Percentiles rank a stretch among this genome's conserved stretches.
Conservation (phyloP, 2,888 invertebrate genomes). For the Andrena hattorfiana region DNA sequence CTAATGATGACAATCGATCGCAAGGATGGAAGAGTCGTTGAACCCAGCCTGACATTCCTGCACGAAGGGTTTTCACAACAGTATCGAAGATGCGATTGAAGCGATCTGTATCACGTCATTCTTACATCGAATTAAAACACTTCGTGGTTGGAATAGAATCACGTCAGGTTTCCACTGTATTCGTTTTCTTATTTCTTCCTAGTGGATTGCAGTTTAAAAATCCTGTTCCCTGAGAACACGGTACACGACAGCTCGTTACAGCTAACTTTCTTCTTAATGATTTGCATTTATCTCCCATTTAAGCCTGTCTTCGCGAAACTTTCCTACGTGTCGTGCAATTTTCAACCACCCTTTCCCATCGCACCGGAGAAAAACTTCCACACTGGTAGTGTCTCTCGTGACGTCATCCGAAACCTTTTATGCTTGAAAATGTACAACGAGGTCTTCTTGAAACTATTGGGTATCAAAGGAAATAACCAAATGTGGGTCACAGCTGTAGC, state of each 20-base stretch:
- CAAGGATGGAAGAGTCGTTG: no score
- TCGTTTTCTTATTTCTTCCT: not conserved
- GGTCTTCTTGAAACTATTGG: not conserved
- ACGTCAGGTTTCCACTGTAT: not conserved
- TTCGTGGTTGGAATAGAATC: not conserved
- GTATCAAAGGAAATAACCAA: no score
- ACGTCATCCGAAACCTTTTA: not conserved
- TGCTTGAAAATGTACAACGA: not conserved
- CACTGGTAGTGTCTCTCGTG: constrained; percentile 4
- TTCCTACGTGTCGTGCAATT: not conserved
- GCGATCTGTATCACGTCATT: no score
- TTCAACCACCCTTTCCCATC: not conserved
- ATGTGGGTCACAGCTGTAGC: no score
- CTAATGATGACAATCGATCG: no score
- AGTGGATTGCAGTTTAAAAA: constrained; percentile 4
- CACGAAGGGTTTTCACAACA: no score
- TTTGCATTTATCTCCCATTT: constrained; percentile 6
- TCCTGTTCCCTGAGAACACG: not conserved
- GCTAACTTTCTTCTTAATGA: constrained; percentile 1
- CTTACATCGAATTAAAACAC: not conserved
- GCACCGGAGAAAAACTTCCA: not conserved
- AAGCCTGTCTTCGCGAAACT: not conserved
- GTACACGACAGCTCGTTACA: not conserved
- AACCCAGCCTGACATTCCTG: no score
- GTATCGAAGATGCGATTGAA: no score